phyloP scores from a whole-genome alignment of 1,140 invertebrate genomes.

The Formica exsecta region DNA sequence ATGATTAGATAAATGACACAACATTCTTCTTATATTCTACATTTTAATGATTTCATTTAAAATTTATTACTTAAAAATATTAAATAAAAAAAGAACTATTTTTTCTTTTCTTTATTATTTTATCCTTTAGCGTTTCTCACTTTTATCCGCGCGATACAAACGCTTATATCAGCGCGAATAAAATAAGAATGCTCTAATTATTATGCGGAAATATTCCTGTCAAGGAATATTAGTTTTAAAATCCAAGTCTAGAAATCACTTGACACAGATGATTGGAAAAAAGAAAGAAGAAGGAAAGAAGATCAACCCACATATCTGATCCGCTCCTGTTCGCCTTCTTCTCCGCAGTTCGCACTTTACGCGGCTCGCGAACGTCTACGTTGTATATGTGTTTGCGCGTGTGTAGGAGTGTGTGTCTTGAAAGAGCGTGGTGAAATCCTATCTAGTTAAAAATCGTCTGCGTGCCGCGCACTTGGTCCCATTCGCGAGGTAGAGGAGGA shows the following conservation, averaged over 20 bases:
- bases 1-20: background rate
- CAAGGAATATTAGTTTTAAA: constrained; percentile 7
- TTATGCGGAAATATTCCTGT: background rate
- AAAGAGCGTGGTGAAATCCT: constrained; percentile 68
- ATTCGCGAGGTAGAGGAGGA: constrained; percentile 74
- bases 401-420: constrained; percentile 52
- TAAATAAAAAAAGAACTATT: too few relatives aligned
- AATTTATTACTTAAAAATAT: background rate
- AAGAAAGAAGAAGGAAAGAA: background rate
- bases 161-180: background rate
- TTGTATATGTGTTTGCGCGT: background rate
- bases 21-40: background rate
- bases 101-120: background rate
- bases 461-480: constrained; percentile 75
- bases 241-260: background rate
- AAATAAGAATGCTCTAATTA: background rate
- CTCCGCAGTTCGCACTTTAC: constrained; percentile 55
- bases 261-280: constrained; percentile 6
- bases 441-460: constrained; percentile 81
- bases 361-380: constrained; percentile 22
- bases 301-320: constrained; percentile 7
- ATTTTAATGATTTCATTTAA: constrained; percentile 2
- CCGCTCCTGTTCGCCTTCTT: constrained; percentile 47
- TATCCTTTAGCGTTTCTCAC: background rate
- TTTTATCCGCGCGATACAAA: background rate